Evolutionary conservation across 2,888 invertebrate genomes (phyloP), one percentile per base, ranked within the genome.

Genomic region (Archips xylosteana): DNA sequence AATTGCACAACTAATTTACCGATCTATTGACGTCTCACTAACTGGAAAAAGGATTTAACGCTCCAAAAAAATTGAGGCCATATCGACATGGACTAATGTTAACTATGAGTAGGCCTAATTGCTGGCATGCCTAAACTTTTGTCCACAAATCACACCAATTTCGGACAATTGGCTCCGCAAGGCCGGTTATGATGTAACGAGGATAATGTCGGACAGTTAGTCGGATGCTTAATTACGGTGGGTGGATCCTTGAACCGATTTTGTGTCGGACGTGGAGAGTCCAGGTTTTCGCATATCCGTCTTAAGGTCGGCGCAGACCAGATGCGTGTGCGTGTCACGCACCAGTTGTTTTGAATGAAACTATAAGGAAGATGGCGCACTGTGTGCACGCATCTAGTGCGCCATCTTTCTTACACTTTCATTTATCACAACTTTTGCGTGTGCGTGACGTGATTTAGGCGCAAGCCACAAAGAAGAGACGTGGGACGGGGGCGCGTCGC

Each of bases 91-190:
- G 32, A 63, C 45, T 45, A 62, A 15, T 10, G 63, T 12, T 32
- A 12, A n/a, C 32, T 23, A 34, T 63, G 45, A 32, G 23, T 49
- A 32, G 32, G n/a, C 5, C 59, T 73, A 69, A 69, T 73, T 68
- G 59, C 63, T 36, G 47, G n/a, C 36, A 12, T 54, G 62, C 51
- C 61, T 67, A 71, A 51, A 67, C 69, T 69, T 60, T 69, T 74
- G 74, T 74, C 23, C 61, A 74, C 74, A 74, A 74, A 74, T 74
- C 74, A 70, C 74, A 65, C 74, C 74, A 74, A 74, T 74, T 74
- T 70, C 34, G 49, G 68, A 73, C 73, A 73, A 73, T 73, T 69
- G 73, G 66, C 9, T 2, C 8, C n/a, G 8, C 59, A 68, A 73
- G 73, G 73, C 63, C 72, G 32, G 10, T 36, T 63, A 34, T 63